Conservation (phyloP, 2,888 invertebrate species). For the Trachelus stipa region DNA sequence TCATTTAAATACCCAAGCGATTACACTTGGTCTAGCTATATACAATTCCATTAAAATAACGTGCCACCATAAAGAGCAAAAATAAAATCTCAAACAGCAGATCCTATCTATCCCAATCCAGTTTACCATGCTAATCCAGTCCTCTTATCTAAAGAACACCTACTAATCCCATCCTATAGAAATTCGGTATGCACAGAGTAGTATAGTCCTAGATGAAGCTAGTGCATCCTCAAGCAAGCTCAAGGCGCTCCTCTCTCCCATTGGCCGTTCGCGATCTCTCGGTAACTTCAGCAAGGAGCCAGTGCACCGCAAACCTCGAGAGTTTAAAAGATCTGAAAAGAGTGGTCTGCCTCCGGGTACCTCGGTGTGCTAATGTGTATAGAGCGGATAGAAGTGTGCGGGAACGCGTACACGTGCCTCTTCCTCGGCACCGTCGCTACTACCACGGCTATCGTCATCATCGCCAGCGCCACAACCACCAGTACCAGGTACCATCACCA, state of each 20-base stretch:
- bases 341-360: not conserved
- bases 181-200: not conserved
- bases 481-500: slow-evolving; percentile 15
- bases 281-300: not conserved
- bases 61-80: not conserved
- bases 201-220: not conserved
- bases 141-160: not conserved
- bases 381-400: not conserved
- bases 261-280: not conserved
- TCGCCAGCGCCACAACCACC: slow-evolving; percentile 14
- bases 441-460: slow-evolving; percentile 28
- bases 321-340: not conserved
- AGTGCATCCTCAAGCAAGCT: not conserved
- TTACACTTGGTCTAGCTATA: not conserved
- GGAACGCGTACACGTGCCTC: slow-evolving; percentile 12
- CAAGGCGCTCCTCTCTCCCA: not conserved
- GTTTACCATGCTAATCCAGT: not conserved
- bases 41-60: not conserved
- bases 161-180: not conserved
- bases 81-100: not conserved
- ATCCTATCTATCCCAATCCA: not conserved
- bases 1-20: no score
- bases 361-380: not conserved
- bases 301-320: not conserved
- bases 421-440: slow-evolving; percentile 21